phyloP scores from a whole-genome alignment of 1,140 invertebrate species.

The Argopecten irradians region DNA sequence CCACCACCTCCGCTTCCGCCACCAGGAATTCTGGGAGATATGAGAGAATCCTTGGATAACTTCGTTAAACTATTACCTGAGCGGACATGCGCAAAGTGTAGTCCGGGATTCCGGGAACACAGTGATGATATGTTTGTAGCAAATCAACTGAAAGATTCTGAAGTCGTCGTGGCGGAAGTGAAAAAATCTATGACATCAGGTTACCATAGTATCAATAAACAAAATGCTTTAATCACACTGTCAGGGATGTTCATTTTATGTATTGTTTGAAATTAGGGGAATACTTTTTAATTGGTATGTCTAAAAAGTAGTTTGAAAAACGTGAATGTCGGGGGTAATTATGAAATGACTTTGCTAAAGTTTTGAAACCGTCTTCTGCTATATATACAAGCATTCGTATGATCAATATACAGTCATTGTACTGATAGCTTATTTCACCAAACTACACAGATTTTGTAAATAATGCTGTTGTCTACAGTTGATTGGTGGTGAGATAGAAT shows the following conservation, averaged over 20 bases:
- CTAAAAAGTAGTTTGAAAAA: too few species aligned
- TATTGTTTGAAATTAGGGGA: neutral
- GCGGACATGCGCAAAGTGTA: neutral
- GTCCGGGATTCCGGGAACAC: neutral
- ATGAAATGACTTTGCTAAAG: neutral
- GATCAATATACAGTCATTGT: neutral
- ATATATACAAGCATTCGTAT: neutral
- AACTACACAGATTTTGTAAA: neutral
- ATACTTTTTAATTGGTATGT: neutral
- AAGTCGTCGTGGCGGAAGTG: constrained; percentile 3
- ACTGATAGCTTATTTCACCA: neutral
- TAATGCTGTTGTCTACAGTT: neutral
- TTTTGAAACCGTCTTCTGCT: too few species aligned
- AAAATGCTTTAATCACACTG: neutral
- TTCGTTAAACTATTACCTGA: neutral
- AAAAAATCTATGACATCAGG: neutral
- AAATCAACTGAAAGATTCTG: neutral
- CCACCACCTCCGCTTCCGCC: constrained; percentile 18
- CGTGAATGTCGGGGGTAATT: too few species aligned
- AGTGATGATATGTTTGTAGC: neutral
- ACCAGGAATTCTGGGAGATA: neutral
- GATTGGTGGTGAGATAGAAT: neutral
- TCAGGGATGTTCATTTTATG: neutral
- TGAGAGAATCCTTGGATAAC: neutral
- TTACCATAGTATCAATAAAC: neutral